phyloP scores from a whole-genome alignment of 2,888 invertebrate genomes.

The Callimorpha dominula region DNA sequence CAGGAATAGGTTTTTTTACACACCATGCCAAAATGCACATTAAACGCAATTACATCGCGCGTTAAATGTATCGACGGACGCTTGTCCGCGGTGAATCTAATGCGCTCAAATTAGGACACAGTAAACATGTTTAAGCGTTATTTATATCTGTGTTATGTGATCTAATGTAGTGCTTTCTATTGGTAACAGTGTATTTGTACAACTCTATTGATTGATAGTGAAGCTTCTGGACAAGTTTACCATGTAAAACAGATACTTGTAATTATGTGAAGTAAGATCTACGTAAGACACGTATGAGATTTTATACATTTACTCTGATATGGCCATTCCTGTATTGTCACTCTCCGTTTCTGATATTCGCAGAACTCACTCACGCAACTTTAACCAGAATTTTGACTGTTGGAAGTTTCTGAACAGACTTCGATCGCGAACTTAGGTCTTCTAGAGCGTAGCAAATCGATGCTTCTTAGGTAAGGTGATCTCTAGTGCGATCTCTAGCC shows the following conservation, averaged over 20 bases:
- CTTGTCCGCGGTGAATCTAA: conserved; percentile 39
- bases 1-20: not conserved
- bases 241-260: not conserved
- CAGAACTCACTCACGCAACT: too few relatives aligned
- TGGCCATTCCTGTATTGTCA: too few relatives aligned
- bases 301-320: not conserved
- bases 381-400: too few relatives aligned
- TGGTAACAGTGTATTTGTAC: conserved; percentile 13
- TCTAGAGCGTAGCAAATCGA: too few relatives aligned
- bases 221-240: conserved; percentile 6
- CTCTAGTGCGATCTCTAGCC: too few relatives aligned
- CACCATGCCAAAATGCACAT: not conserved
- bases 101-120: conserved; percentile 51
- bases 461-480: too few relatives aligned
- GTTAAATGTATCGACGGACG: conserved; percentile 32
- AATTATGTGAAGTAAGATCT: not conserved
- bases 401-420: too few relatives aligned
- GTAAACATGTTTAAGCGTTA: conserved; percentile 52
- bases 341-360: too few relatives aligned
- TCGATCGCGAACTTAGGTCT: too few relatives aligned
- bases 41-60: conserved; percentile 6
- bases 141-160: conserved; percentile 17
- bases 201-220: conserved; percentile 8
- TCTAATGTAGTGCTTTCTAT: conserved; percentile 13
- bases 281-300: not conserved